A percentile compares a stretch with the other conserved stretches of the same genome.
Evolutionary conservation across 2,888 invertebrate genomes (phyloP).

Genomic region (Falcaria lacertinaria): DNA sequence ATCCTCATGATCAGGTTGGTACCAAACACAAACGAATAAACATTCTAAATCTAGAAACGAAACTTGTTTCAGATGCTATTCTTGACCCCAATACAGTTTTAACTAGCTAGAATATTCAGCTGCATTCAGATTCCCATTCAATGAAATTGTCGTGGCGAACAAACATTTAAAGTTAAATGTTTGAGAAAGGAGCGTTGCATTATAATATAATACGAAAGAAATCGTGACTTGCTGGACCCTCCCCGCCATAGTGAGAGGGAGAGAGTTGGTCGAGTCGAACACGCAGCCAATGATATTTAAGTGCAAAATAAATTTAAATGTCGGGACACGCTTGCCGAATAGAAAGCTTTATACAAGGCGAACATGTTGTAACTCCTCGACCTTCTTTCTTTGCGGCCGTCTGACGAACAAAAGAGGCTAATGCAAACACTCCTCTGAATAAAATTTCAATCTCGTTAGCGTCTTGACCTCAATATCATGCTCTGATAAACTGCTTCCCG

Average conservation of each 20-base stretch:
- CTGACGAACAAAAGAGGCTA: constrained; percentile 69
- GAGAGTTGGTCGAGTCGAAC: constrained; percentile 53
- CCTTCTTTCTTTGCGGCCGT: constrained; percentile 68
- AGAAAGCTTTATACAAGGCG: constrained; percentile 78
- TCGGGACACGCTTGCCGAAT: constrained; percentile 72
- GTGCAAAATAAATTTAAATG: constrained; percentile 76
- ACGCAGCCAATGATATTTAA: constrained; percentile 59
- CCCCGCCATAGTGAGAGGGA: constrained; percentile 57
- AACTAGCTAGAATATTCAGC: constrained; percentile 37
- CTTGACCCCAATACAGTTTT: constrained; percentile 64
- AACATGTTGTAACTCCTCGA: constrained; percentile 72
- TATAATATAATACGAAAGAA: constrained; percentile 56
- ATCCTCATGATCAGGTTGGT: constrained; percentile 88
- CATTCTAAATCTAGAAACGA: constrained; percentile 42
- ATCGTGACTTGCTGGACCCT: constrained; percentile 67
- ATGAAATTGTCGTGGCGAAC: constrained; percentile 28
- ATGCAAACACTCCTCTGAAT: constrained; percentile 52
- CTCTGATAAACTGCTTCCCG: constrained; percentile 57
- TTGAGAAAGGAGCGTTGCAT: constrained; percentile 41
- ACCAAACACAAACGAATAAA: constrained; percentile 23
- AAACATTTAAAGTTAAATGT: constrained; percentile 50
- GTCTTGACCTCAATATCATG: constrained; percentile 65
- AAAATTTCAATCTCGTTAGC: constrained; percentile 52
- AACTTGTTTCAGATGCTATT: constrained; percentile 58
- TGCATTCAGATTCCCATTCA: constrained; percentile 39